These are phyloP conservation scores for Lates calcarifer DNA, from an alignment of 2,113 vertebrate species.

Conservation along the genomic window DNA sequence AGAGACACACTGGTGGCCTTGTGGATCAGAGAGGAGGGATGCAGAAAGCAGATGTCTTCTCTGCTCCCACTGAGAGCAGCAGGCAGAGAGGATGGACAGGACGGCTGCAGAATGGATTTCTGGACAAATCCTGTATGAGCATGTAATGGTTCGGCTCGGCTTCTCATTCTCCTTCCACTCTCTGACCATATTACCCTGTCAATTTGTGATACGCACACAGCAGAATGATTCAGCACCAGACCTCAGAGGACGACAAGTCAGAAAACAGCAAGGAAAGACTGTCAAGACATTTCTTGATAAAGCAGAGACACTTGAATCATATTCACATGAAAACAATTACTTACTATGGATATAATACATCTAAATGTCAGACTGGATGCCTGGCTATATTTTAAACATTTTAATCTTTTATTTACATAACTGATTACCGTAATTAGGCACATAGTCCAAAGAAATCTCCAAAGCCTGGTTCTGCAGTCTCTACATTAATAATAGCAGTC, in stretches of 20 bases:
- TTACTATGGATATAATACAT: neutral
- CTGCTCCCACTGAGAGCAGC: constrained; percentile 45
- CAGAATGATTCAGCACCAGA: constrained; percentile 36
- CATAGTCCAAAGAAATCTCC: constrained; percentile 22
- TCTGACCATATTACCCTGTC: constrained; percentile 31
- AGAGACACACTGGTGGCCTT: constrained; percentile 37
- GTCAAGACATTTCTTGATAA: neutral
- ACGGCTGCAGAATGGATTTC: constrained; percentile 48
- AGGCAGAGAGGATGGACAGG: constrained; percentile 24
- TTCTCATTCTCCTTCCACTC: constrained; percentile 30
- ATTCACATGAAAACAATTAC: constrained; percentile 25
- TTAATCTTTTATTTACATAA: constrained; percentile 43
- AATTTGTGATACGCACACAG: constrained; percentile 29
- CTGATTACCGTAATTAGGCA: constrained; percentile 24
- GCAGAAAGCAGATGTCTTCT: constrained; percentile 65
- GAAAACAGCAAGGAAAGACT: neutral
- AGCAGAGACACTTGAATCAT: constrained; percentile 1
- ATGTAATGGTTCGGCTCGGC: constrained; percentile 14
- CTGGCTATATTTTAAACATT: constrained; percentile 28
- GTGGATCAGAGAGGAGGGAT: constrained; percentile 49
- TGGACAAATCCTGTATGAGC: constrained; percentile 38
- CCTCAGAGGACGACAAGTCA: constrained; percentile 13
- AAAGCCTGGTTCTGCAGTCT: constrained; percentile 7
- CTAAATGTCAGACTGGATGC: constrained; percentile 5
- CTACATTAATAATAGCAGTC: constrained; percentile 29